Percentiles rank a stretch among this genome's conserved stretches.
phyloP scores from a whole-genome alignment of 2,888 invertebrate species.

The Alentia gelatinosa region DNA sequence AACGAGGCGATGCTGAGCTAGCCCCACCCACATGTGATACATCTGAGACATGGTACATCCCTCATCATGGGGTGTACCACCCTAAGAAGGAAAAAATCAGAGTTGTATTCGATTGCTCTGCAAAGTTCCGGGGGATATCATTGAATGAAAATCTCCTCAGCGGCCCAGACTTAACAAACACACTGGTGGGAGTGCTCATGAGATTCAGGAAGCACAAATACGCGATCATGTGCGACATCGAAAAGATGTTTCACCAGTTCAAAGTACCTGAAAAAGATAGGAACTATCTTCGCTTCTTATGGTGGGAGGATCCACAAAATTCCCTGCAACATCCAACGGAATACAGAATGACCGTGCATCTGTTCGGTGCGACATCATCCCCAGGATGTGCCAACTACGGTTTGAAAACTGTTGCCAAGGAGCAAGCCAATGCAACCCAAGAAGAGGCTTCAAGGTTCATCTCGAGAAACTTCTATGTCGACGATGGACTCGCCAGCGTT shows the following conservation, averaged over 20 bases:
- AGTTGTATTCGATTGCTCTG: constrained; percentile 60
- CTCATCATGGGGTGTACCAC: constrained; percentile 61
- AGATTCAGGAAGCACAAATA: constrained; percentile 54
- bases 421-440: too few relatives aligned
- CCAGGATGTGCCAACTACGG: constrained; percentile 57
- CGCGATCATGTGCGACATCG: constrained; percentile 58
- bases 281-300: constrained; percentile 58
- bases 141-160: constrained; percentile 58
- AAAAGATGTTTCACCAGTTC: constrained; percentile 60
- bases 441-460: constrained; percentile 19
- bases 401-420: constrained; percentile 37
- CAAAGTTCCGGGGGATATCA: constrained; percentile 45
- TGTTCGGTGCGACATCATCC: constrained; percentile 56
- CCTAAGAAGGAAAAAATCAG: constrained; percentile 59
- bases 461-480: constrained; percentile 51
- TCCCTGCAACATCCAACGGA: neutral
- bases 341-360: constrained; percentile 59
- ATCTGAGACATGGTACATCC: constrained; percentile 56
- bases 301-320: constrained; percentile 56
- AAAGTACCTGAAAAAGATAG: constrained; percentile 49
- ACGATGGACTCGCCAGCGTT: constrained; percentile 53
- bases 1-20: constrained; percentile 52
- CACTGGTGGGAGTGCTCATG: constrained; percentile 56
- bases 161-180: constrained; percentile 60
- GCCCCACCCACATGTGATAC: neutral